Conservation (phyloP, 1,140 invertebrate species). For the Aphelenchoides avenae region DNA sequence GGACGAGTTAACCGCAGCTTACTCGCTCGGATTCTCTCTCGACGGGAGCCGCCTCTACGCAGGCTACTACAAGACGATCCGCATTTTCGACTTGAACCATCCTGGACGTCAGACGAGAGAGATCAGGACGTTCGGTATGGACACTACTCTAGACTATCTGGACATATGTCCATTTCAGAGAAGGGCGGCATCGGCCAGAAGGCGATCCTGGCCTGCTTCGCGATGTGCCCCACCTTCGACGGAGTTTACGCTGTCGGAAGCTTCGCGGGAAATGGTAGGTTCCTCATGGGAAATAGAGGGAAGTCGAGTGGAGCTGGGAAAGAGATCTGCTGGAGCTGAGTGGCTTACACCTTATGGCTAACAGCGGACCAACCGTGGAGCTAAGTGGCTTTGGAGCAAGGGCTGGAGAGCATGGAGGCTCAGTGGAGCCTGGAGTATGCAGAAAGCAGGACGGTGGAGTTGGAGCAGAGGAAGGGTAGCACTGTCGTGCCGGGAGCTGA, state of each 20-base stretch:
- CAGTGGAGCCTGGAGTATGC: too few species aligned
- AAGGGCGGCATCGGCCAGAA: slow-evolving; percentile 22
- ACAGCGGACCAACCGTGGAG: too few species aligned
- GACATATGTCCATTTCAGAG: background rate
- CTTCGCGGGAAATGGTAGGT: slow-evolving; percentile 23
- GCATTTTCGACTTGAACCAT: slow-evolving; percentile 27
- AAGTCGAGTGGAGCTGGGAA: too few species aligned
- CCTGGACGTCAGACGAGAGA: slow-evolving; percentile 30
- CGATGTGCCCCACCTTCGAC: slow-evolving; percentile 39
- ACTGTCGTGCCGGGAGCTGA: too few species aligned
- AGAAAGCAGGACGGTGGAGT: too few species aligned
- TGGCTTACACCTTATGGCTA: too few species aligned
- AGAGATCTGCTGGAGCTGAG: too few species aligned
- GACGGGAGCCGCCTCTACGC: slow-evolving; percentile 29
- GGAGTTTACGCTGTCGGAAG: slow-evolving; percentile 33
- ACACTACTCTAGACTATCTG: too few species aligned
- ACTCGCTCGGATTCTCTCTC: slow-evolving; percentile 34
- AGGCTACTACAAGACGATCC: slow-evolving; percentile 28
- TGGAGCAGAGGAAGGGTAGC: too few species aligned
- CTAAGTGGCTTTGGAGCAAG: too few species aligned
- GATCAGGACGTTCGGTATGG: slow-evolving; percentile 35
- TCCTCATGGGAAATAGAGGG: too few species aligned
- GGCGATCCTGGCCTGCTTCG: slow-evolving; percentile 23
- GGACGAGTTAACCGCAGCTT: slow-evolving; percentile 35
- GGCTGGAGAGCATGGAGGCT: too few species aligned